Evolutionary conservation across 1,140 invertebrate genomes (phyloP), one percentile per base, ranked within the genome.

Genomic region (Vanessa tameamea): DNA sequence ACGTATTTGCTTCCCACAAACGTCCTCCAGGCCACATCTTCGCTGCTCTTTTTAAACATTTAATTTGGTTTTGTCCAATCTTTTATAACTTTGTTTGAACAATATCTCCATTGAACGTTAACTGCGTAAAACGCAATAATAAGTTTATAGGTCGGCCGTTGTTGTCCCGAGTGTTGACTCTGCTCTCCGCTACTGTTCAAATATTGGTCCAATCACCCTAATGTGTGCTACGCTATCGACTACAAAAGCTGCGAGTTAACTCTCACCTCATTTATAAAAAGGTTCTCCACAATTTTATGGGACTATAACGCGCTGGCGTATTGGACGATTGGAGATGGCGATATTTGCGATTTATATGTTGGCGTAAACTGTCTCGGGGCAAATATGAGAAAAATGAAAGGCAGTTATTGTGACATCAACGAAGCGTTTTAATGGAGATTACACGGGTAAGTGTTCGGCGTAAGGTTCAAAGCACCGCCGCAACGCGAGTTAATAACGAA

Each of bases 361-460:
- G 77, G 73, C 66, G 72, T 68, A 73, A 76, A 69, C 72, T 77
- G 78, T 82, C 78, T 64, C 64, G 65, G 50, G 65, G 64, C 80
- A 79, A 83, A 81, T 79, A 79, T 75, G 76, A 73, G 72, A 79
- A 76, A 82, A 83, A 83, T 83, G 68, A 69, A 75, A 79, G 69
- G 64, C 65, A 72, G 69, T 78, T 72, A 78, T 77, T 77, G 71
- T 69, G 13, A 57, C 50, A 37, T 67, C 55, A 53, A 16, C 47
- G 61, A 23, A 53, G 67, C n/a, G 37, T 43, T 66, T 37, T 53
- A 13, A 66, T 47, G 23, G 48, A 71, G 69, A 67, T 66, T 76
- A 71, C 50, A 14, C 51, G 2, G 64, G 37, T 75, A 75, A 57
- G 72, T 61, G 72, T 12, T 51, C 43, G 59, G 31, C 31, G 31